phyloP scores from a whole-genome alignment of 2,797 vertebrate species.

The Notamacropus eugenii region DNA sequence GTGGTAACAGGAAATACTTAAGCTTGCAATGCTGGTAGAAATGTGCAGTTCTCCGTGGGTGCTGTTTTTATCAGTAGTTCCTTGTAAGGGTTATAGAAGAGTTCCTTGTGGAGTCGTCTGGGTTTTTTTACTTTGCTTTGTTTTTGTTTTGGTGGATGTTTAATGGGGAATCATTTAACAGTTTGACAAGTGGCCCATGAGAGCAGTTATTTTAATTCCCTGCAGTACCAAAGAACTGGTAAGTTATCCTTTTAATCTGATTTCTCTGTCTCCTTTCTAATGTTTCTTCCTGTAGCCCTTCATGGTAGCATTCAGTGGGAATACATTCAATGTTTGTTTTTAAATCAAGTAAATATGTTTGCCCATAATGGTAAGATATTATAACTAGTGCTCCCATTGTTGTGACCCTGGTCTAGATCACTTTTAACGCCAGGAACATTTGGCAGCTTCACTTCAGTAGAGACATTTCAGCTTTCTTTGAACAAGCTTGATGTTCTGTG shows the following conservation, averaged over 20 bases:
- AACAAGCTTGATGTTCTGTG: conserved; percentile 47
- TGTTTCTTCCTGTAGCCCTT: background rate
- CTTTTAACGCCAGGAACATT: background rate
- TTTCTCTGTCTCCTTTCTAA: conserved; percentile 37
- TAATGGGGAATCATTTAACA: conserved; percentile 48
- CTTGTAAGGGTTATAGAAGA: conserved; percentile 52
- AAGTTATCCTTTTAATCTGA: conserved; percentile 37
- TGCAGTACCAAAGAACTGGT: conserved; percentile 56
- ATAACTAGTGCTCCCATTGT: conserved; percentile 19
- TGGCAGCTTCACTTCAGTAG: conserved; percentile 17
- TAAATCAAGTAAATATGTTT: background rate
- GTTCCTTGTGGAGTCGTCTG: conserved; percentile 15
- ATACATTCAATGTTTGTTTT: background rate
- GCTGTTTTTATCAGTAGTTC: conserved; percentile 64
- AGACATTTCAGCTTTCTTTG: conserved; percentile 29
- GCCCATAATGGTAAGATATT: background rate
- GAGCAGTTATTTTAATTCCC: conserved; percentile 42
- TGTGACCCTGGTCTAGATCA: background rate
- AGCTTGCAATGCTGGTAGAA: conserved; percentile 58
- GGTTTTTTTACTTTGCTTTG: background rate
- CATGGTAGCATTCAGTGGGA: background rate
- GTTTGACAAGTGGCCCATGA: conserved; percentile 27
- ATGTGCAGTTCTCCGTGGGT: conserved; percentile 32
- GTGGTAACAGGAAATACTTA: conserved; percentile 74
- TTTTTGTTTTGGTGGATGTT: background rate